Evolutionary conservation across 2,888 invertebrate genomes (phyloP).

Genomic region (Drosophila subsilvestris): DNA sequence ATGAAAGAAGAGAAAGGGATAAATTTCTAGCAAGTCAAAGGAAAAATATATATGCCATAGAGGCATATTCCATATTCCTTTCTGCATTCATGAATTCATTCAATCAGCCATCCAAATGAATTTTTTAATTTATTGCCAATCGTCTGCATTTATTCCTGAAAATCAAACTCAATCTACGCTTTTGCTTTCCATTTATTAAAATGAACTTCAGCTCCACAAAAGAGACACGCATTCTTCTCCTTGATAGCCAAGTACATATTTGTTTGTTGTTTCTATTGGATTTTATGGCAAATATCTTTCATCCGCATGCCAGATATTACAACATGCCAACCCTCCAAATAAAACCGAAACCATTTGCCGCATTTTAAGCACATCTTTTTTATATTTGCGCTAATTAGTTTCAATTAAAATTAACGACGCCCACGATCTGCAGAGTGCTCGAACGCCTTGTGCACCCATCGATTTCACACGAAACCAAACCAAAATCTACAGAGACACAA

Average conservation of each 20-base stretch:
- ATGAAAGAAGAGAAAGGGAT: too few species aligned
- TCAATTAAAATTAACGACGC: conserved; percentile 79
- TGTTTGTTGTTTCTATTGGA: background rate
- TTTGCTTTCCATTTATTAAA: background rate
- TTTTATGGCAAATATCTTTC: background rate
- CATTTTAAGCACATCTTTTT: conserved; percentile 33
- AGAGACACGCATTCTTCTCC: background rate
- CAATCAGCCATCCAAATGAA: background rate
- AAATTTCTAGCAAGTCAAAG: too few species aligned
- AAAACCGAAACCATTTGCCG: conserved; percentile 14
- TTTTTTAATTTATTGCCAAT: background rate
- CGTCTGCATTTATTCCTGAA: background rate
- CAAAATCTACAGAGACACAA: conserved; percentile 17
- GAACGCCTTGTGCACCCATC: conserved; percentile 46
- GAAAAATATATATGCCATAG: too few species aligned
- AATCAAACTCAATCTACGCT: conserved; percentile 1
- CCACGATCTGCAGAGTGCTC: conserved; percentile 20
- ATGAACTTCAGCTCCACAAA: background rate
- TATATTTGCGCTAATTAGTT: conserved; percentile 72
- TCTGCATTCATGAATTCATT: background rate
- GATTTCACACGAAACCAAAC: conserved; percentile 66
- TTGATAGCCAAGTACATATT: too few species aligned
- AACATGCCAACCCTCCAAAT: conserved; percentile 1
- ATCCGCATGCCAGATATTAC: conserved; percentile 15
- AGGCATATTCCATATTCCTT: background rate